Base-by-base conservation (phyloP, 2,113 vertebrate species). In the Carassius auratus region DNA sequence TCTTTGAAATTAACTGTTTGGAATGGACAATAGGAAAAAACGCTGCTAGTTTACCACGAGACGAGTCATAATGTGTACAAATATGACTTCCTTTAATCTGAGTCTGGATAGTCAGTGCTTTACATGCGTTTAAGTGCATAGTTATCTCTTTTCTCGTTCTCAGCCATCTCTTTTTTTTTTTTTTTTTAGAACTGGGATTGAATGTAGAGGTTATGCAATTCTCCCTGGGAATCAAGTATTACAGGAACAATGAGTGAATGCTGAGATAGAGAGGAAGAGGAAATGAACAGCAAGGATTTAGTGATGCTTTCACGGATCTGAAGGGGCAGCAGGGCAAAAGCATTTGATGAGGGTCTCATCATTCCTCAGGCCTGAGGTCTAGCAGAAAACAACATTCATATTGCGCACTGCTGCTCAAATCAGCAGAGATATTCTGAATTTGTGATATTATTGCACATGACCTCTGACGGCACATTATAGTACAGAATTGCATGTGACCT, bases 261-360 rank as follows among this genome's bases (percentile, higher is more conserved):
- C 38, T 62, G 21, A 17, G 55, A 64, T 5, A 15, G 21, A 38
- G 14, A 74, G 42, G 23, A 48, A 26, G 59, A 38, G 61, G 74
- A 76, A 83, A 48, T 62, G 59, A 64, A 68, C 19, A 36, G 64
- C 45, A 19, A 76, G 26, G 83, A 26, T 17, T 55, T 55, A 85
- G 30, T 55, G 13, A 52, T 52, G 62, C 10, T 48, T 48, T 48
- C 45, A 12, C 3, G 45, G 30, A 50, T 71, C 48, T 78, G 8
- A 50, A 77, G n/a, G 62, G 66, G 21, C 52, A 68, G 45, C 38
- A 61, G 62, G 8, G 48, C 61, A 52, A 23, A 17, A 33, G 12
- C 42, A 45, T 45, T 45, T 45, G 42, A 45, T 45, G 42, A 45
- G 2, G 10, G 45, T 52, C 45, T 42, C 45, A 13, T 61, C 55